These are phyloP conservation scores for Aegotheles bennettii DNA, from an alignment of 2,113 vertebrate genomes.

Conservation along the genomic window DNA sequence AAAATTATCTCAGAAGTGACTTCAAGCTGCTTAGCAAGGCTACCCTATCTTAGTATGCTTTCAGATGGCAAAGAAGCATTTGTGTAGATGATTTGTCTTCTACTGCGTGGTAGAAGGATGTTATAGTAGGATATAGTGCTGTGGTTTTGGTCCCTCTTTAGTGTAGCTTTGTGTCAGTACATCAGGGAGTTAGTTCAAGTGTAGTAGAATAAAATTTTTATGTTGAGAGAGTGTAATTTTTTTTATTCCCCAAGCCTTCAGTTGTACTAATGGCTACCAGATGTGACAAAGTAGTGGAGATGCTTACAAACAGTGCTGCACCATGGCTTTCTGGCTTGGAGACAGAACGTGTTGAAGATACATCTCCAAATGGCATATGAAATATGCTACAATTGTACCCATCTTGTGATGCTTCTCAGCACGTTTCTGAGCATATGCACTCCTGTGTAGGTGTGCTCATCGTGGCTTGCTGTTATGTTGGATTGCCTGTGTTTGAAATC, in stretches of 20 bases:
- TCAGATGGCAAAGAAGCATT: neutral
- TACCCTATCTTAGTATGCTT: neutral
- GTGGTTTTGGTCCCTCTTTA: neutral
- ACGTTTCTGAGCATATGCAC: neutral
- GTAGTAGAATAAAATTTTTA: neutral
- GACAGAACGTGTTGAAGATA: neutral
- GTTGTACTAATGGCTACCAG: neutral
- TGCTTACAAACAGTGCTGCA: no score
- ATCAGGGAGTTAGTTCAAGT: neutral
- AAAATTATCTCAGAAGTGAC: neutral
- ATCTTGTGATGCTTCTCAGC: neutral
- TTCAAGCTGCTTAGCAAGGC: neutral
- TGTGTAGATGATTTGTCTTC: neutral
- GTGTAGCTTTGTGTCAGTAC: neutral
- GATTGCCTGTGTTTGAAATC: fast-evolving
- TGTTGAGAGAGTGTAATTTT: neutral
- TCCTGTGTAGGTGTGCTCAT: neutral
- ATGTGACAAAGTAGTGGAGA: neutral
- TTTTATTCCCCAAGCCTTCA: neutral
- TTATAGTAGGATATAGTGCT: neutral
- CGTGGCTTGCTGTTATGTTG: fast-evolving
- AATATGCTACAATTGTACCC: neutral
- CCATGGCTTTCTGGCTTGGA: neutral
- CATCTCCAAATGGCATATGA: neutral
- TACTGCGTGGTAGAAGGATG: neutral